Conservation (phyloP, 2,113 vertebrate species). For the Chamaetylas fuelleborni region DNA sequence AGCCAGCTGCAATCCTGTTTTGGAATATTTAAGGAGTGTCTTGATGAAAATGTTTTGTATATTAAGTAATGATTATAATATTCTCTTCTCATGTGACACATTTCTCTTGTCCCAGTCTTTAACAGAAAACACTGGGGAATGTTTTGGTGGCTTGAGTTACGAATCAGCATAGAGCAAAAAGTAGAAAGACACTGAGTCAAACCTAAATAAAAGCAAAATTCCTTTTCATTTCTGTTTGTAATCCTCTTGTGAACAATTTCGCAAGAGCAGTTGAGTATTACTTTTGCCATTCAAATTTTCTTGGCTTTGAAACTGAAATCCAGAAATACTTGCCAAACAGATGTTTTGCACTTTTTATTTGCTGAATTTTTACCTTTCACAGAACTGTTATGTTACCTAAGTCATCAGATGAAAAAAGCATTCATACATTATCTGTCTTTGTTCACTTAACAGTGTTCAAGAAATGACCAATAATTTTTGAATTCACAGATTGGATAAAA, state of each 20-base stretch:
- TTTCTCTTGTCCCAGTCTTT: neutral
- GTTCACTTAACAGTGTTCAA: neutral
- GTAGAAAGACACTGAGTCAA: neutral
- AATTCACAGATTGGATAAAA: neutral
- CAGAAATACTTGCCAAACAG: neutral
- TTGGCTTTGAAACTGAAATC: neutral
- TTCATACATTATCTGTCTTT: neutral
- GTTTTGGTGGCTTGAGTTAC: neutral
- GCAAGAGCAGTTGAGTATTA: neutral
- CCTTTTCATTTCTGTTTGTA: neutral
- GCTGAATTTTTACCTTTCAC: neutral
- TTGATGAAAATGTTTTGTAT: neutral
- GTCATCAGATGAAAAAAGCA: neutral
- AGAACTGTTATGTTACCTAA: neutral
- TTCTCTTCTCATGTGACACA: neutral
- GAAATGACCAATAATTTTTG: neutral
- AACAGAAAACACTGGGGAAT: neutral
- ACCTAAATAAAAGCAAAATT: neutral
- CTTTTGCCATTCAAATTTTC: neutral
- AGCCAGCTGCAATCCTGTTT: neutral
- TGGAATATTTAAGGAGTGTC: neutral
- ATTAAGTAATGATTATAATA: neutral
- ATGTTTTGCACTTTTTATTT: neutral
- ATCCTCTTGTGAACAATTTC: neutral
- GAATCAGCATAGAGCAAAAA: neutral